Base-by-base conservation (phyloP, 2,888 invertebrate genomes). In the Drosophila setosimentum region DNA sequence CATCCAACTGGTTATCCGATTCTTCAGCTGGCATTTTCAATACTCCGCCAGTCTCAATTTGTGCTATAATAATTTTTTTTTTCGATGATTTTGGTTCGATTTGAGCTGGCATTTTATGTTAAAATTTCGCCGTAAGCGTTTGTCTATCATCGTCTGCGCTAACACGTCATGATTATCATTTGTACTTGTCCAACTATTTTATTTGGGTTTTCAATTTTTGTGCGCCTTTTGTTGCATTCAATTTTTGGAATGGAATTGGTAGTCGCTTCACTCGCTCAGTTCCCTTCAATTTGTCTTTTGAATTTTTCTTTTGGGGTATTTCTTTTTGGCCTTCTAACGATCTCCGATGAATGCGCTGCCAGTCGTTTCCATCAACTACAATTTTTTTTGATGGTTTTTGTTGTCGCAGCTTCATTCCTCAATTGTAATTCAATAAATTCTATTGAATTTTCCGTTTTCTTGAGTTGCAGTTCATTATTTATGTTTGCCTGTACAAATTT, bases 121-220 rank as follows among this genome's bases (percentile, higher is more conserved):
- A 60, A 45, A 81, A 81, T 85, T 82, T 78, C 76, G 76, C 86
- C 86, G 48, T 75, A 76, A 85, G 86, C 86, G 68, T 68, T 79
- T 85, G 88, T 82, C 83, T 72, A 89, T 87, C 86, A 82, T 73
- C 75, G 76, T 76, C 76, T 71, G 57, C 64, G 49, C 69, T 68
- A 70, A 68, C 62, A 73, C 87, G 57, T 64, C 78, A 76, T 82
- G 80, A 73, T 71, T 68, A 82, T 76, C 70, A 73, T 73, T 82
- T 76, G 68, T 82, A 73, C 76, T 79, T 65, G 76, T 76, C 68
- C 66, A 73, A 55, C 53, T 49, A 61, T 21, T 35, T 37, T 40
- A 30, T 27, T 61, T 35, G 24, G 42, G 7, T 60, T 24, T 68
- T 45, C 53, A 35, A 40, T 63, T 65, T 61, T 27, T 57, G 21